phyloP scores from a whole-genome alignment of 2,797 vertebrate genomes.

The Myripristis murdjan region DNA sequence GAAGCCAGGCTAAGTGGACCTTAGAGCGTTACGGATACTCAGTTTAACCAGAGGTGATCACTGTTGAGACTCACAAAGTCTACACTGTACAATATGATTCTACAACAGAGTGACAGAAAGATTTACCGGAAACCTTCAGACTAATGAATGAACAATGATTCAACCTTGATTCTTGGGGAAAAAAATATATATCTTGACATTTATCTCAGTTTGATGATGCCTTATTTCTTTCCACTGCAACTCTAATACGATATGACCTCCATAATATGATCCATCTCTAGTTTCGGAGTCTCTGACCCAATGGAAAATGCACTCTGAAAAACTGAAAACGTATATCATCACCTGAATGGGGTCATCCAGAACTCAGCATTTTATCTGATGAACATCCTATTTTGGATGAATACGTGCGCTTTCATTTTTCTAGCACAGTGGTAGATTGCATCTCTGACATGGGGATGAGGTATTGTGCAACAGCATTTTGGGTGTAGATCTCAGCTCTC shows the following conservation, averaged over 20 bases:
- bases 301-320: neutral
- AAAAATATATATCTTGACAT: constrained; percentile 37
- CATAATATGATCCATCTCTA: constrained; percentile 9
- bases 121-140: constrained; percentile 54
- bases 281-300: constrained; percentile 2
- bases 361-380: constrained; percentile 23
- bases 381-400: neutral
- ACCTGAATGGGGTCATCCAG: neutral
- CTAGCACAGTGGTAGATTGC: neutral
- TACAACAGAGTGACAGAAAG: constrained; percentile 47
- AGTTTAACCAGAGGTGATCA: constrained; percentile 79
- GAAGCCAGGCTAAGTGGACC: constrained; percentile 79
- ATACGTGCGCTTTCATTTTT: neutral
- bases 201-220: constrained; percentile 36
- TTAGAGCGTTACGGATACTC: constrained; percentile 77
- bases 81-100: constrained; percentile 52
- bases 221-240: neutral
- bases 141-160: constrained; percentile 47
- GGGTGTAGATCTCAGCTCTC: constrained; percentile 46
- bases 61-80: constrained; percentile 70
- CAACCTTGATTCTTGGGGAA: constrained; percentile 5
- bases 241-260: constrained; percentile 21
- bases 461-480: constrained; percentile 12
- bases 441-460: neutral
- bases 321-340: constrained; percentile 1